Evolutionary conservation across 37 sponge, comb jelly and placozoan genomes (phyloP).

Genomic region (Chondrilla cf. caribensis): DNA sequence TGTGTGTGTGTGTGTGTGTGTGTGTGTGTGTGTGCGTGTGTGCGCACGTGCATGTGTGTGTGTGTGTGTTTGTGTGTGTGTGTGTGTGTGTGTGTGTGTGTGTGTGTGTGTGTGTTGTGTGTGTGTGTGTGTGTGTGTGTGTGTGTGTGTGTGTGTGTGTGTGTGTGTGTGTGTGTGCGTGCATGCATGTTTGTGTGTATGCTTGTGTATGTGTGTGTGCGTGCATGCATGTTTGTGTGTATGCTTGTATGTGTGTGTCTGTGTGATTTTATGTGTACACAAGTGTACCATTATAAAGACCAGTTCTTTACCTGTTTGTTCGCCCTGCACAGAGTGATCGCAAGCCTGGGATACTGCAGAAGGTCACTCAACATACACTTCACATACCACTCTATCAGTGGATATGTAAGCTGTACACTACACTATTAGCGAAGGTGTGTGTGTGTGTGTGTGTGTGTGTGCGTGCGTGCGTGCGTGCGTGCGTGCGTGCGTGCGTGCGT

Average conservation of each 20-base stretch:
- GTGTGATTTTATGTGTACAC: too few species aligned
- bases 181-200: not conserved
- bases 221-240: too few species aligned
- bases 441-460: too few species aligned
- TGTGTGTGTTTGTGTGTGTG: not conserved
- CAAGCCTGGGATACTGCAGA: not conserved
- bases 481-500: too few species aligned
- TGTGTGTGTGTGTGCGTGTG: not conserved
- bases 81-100: conserved; percentile 3
- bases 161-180: conserved; percentile 16
- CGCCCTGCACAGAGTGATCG: not conserved
- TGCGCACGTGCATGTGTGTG: not conserved
- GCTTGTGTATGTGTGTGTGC: too few species aligned
- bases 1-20: too few species aligned
- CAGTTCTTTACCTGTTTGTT: too few species aligned
- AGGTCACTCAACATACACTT: not conserved
- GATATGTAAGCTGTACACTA: conserved; percentile 1
- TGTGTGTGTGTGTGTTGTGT: conserved; percentile 21
- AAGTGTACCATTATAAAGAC: too few species aligned
- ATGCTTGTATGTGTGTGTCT: too few species aligned
- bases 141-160: too few species aligned
- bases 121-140: conserved; percentile 1
- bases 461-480: too few species aligned
- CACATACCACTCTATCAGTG: conserved; percentile 1
- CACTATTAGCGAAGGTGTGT: conserved; percentile 2